These are phyloP conservation scores for Oceanodroma tethys DNA, from an alignment of 2,113 vertebrate species.

Conservation along the genomic window DNA sequence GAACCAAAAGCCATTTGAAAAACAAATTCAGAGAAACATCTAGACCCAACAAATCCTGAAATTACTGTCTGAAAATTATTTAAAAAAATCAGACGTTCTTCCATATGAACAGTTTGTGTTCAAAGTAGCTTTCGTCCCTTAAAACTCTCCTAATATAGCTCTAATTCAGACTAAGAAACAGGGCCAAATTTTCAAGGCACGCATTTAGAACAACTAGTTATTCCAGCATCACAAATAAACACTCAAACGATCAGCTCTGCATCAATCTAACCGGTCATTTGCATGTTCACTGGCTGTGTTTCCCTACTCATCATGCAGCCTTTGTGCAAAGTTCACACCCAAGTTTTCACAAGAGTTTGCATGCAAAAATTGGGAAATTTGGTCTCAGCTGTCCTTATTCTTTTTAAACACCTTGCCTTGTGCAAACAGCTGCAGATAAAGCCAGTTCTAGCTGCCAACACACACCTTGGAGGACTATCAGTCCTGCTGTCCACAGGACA, in stretches of 20 bases:
- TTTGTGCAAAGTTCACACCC: not conserved
- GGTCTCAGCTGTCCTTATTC: not conserved
- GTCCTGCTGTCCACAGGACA: not conserved
- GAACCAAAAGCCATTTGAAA: not conserved
- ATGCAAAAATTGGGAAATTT: not conserved
- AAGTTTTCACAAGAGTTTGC: not conserved
- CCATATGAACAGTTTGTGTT: not conserved
- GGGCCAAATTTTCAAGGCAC: not conserved
- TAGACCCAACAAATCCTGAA: not conserved
- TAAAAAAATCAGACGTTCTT: not conserved
- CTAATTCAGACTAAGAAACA: not conserved
- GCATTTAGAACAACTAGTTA: not conserved
- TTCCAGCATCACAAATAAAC: not conserved
- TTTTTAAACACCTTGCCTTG: not conserved
- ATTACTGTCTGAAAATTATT: not conserved
- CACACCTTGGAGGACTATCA: not conserved
- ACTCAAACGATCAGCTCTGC: not conserved
- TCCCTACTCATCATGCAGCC: not conserved
- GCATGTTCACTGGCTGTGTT: rapidly evolving
- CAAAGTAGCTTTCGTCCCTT: not conserved
- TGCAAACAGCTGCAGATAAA: not conserved
- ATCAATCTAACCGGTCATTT: not conserved
- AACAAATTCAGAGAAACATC: not conserved
- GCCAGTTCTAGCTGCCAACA: not conserved
- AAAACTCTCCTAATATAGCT: not conserved